Base-by-base conservation (phyloP, 2,888 invertebrate species). In the Dugesia japonica region DNA sequence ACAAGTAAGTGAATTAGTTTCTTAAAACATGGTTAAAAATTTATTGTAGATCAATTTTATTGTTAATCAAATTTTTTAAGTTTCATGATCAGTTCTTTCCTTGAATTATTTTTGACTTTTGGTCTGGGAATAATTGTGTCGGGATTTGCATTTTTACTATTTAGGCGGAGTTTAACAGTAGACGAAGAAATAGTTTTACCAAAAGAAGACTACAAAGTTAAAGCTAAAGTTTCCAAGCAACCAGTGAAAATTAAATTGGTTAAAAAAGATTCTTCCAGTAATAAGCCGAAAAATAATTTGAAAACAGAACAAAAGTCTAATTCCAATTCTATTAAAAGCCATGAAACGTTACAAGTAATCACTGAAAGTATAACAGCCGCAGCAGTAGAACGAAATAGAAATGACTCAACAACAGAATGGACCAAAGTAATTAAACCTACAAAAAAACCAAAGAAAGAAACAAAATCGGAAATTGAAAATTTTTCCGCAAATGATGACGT, bases 381-480 rank as follows among this genome's bases (percentile, higher is more conserved):
- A 23, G 4, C 23, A 20, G 56, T 56, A n/a, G 56, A 56, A n/a
- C 56, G 56, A 56, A 56, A 56, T n/a, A n/a, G 56, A n/a, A 56
- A 56, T 56, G 56, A 56, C 17, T 56, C 56, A 23, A 56, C 56
- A 4, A n/a, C 56, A n/a, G 56, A 56, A 56, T 56, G 56, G 56
- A 56, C 56, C 7, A 56, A 56, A 56, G 56, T 56, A n/a, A 56
- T n/a, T 56, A 56, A 56, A n/a, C n/a, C 56, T 9, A 56, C 56
- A 1, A 56, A 56, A 56, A 56, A 56, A 56, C 56, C 56, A 23
- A 56, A 56, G 23, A 56, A 56, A n/a, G 56, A 56, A 56, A 13
- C 56, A 1, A 56, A 56, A 56, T 20, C 56, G 1, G 56, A 56
- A 38, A 17, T 17, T 17, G 38, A 38, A 13, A 38, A 38, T 38